These are phyloP conservation scores for Phenganax subtilis DNA, from an alignment of 92 coral and sea anemone species.

Conservation along the genomic window DNA sequence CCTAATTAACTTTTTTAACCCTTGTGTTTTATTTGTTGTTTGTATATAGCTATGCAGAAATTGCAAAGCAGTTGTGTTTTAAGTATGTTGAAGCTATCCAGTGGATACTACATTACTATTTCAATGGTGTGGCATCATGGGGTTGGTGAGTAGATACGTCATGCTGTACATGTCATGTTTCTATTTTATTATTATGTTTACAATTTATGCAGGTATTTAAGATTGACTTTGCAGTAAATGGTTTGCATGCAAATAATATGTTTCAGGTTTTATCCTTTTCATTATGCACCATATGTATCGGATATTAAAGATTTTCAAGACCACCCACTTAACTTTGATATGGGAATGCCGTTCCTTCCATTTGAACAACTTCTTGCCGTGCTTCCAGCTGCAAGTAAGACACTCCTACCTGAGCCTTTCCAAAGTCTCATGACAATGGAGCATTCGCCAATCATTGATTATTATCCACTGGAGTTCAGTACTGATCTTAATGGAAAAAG, in stretches of 20 bases:
- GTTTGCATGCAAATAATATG: not conserved
- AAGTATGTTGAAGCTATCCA: conserved; percentile 90
- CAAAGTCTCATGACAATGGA: conserved; percentile 97
- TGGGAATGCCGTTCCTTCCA: conserved; percentile 89
- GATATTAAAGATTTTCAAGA: conserved; percentile 68
- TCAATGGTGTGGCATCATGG: conserved; percentile 94
- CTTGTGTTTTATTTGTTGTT: conserved; percentile 7
- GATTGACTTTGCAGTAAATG: too few relatives aligned
- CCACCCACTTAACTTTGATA: conserved; percentile 51
- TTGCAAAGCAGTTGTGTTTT: conserved; percentile 55
- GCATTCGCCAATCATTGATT: conserved; percentile 82
- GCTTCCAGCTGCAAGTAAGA: conserved; percentile 90
- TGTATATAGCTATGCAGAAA: conserved; percentile 43
- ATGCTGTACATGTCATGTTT: not conserved
- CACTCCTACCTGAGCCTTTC: conserved; percentile 75
- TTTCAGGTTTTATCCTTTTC: conserved; percentile 88
- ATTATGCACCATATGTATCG: conserved; percentile 93
- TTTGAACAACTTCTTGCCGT: conserved; percentile 93
- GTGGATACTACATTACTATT: conserved; percentile 92
- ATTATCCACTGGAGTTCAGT: conserved; percentile 77
- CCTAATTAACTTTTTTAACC: not conserved
- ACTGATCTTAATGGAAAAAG: conserved; percentile 96
- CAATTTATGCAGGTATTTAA: too few relatives aligned
- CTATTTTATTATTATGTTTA: not conserved
- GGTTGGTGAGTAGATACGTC: conserved; percentile 64